Base-by-base conservation (phyloP, 2,888 invertebrate genomes). In the Chaitophorus viminalis region DNA sequence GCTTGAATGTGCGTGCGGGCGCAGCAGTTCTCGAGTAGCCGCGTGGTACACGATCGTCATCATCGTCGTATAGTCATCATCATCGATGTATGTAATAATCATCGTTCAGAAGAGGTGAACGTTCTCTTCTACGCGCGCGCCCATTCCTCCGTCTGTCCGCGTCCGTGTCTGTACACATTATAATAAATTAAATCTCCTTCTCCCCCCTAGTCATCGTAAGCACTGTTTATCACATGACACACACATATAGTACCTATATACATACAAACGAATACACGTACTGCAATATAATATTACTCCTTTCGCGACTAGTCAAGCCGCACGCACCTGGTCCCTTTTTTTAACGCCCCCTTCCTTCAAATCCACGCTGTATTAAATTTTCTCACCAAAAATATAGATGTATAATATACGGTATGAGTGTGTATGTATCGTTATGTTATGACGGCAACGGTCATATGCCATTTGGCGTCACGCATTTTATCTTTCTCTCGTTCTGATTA, bases 1-100 rank as follows among this genome's bases (percentile, higher is more conserved):
- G 78, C 68, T 21, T 25, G 54, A 60, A 65, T 25, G 36, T n/a
- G 46, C n/a, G 52, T 31, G 46, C n/a, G 72, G 8, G 70, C 70
- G 82, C 70, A 1, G 31, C 46, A 31, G 77, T 54, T 77, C 77
- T 52, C 52, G 70, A 82, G 52, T 52, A 29, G 68, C 82, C 81
- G 39, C 82, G 82, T 82, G 82, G 82, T 82, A 82, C 82, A 82
- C 82, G 82, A 82, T 31, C 72, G 31, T 82, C 81, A 68, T 79
- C 65, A 21, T 39, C 36, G 29, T 81, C 21, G 39, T 39, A 31
- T 29, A 60, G 60, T 81, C 36, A 65, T 78, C 54, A 17, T 54
- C 33, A 33, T 78, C 60, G 25, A 31, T 33, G 72, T 70, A 70
- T 29, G 17, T n/a, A 46, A 46, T 46, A n/a, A 11, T n/a, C 70